phyloP scores from a whole-genome alignment of 2,888 invertebrate genomes.

The Conus canariensis region DNA sequence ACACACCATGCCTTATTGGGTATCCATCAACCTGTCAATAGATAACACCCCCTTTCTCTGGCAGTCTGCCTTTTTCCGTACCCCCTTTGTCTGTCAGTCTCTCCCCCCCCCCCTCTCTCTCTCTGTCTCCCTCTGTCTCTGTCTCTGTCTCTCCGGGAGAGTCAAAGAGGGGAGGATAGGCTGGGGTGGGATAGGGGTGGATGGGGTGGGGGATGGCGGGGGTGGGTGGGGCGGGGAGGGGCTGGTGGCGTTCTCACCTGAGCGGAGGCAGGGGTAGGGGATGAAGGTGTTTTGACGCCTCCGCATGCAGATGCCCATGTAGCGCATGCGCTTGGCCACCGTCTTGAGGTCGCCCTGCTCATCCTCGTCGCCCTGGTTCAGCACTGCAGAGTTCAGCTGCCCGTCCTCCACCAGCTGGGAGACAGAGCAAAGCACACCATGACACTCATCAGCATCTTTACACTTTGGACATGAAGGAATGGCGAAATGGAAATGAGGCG shows the following conservation, averaged over 20 bases:
- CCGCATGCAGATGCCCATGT: slow-evolving; percentile 55
- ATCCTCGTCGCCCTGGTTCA: slow-evolving; percentile 19
- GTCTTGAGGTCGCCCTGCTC: slow-evolving; percentile 26
- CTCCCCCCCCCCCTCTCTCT: neutral
- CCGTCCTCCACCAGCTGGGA: slow-evolving; percentile 51
- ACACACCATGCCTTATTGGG: no score
- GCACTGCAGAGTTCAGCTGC: slow-evolving; percentile 41
- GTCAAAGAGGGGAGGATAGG: no score
- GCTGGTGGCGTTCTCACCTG: slow-evolving; percentile 30
- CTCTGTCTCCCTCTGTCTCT: neutral
- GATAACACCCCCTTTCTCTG: no score
- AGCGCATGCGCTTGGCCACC: slow-evolving; percentile 48
- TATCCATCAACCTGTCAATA: no score
- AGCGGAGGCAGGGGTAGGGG: slow-evolving; percentile 50
- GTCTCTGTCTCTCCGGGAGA: neutral
- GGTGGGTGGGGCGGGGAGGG: no score
- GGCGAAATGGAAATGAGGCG: no score
- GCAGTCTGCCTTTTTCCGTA: no score
- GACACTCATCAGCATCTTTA: neutral
- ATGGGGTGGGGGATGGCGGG: no score
- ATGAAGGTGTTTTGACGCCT: slow-evolving; percentile 48
- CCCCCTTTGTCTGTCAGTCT: no score
- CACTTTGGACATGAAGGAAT: neutral
- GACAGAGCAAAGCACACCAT: neutral
- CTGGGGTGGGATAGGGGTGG: neutral